These are phyloP conservation scores for Chaunax sp. DNA, from an alignment of 2,797 vertebrate genomes.

Conservation along the genomic window DNA sequence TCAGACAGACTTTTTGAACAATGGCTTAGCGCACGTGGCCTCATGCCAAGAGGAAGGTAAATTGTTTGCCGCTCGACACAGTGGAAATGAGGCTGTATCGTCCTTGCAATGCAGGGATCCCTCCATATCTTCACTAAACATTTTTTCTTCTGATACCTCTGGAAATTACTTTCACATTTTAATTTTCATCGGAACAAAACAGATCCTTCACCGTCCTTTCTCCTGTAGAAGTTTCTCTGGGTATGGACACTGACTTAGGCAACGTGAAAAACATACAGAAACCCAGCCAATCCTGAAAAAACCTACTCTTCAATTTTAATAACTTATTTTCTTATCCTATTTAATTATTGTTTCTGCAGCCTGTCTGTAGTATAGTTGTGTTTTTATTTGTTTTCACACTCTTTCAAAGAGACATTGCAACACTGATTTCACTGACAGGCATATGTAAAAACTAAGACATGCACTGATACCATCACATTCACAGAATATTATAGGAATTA, in stretches of 20 bases:
- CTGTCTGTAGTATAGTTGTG: too few relatives aligned
- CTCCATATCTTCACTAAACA: constrained; percentile 29
- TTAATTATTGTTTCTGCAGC: too few relatives aligned
- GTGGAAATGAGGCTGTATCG: constrained; percentile 70
- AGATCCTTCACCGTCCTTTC: not conserved
- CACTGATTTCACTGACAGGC: not conserved
- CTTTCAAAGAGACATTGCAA: not conserved
- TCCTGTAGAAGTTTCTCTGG: not conserved
- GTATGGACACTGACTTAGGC: constrained; percentile 30
- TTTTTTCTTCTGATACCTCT: constrained; percentile 32
- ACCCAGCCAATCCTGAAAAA: constrained; percentile 34
- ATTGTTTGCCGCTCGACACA: constrained; percentile 66
- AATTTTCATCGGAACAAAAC: not conserved
- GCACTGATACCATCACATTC: not conserved
- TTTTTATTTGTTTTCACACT: constrained; percentile 21
- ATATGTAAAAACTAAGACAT: too few relatives aligned
- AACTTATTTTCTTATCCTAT: too few relatives aligned
- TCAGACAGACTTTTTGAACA: constrained; percentile 75
- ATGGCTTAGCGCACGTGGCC: constrained; percentile 70
- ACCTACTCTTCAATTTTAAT: too few relatives aligned
- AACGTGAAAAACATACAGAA: constrained; percentile 29
- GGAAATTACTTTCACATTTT: not conserved
- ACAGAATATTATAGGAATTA: not conserved
- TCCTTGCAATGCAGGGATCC: constrained; percentile 45
- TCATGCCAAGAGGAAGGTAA: constrained; percentile 78